Percentiles rank a stretch among this genome's conserved stretches.
These are phyloP conservation scores for Adela reaumurella DNA, from an alignment of 2,888 invertebrate genomes.

Conservation along the genomic window DNA sequence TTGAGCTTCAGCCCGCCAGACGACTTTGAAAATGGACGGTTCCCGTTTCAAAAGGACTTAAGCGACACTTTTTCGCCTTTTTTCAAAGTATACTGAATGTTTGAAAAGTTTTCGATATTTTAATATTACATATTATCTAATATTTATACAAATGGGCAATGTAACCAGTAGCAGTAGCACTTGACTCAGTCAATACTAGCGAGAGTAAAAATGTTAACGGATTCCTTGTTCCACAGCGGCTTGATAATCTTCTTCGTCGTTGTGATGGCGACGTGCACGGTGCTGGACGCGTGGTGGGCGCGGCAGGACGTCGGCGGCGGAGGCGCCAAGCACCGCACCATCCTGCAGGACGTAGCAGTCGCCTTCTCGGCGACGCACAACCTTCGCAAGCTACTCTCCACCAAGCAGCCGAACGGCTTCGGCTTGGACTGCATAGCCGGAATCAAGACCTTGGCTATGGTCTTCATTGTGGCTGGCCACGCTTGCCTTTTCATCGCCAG, in stretches of 20 bases:
- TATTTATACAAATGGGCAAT: too few relatives aligned
- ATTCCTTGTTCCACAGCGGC: conserved; percentile 29
- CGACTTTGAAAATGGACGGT: too few relatives aligned
- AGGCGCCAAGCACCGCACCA: conserved; percentile 12
- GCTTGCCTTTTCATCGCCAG: conserved; percentile 62
- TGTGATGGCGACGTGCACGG: conserved; percentile 40
- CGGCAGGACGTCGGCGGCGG: conserved; percentile 26
- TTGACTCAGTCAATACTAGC: too few relatives aligned
- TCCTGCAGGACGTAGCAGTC: conserved; percentile 25
- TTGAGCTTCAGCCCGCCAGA: too few relatives aligned
- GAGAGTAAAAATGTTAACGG: too few relatives aligned
- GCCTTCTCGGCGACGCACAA: conserved; percentile 61
- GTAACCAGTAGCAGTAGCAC: too few relatives aligned
- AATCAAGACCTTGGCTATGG: conserved; percentile 66
- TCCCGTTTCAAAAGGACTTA: too few relatives aligned
- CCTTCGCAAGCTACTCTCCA: conserved; percentile 54
- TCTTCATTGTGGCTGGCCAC: conserved; percentile 64
- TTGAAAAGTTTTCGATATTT: too few relatives aligned
- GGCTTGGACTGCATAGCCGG: conserved; percentile 64
- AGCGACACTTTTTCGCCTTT: too few relatives aligned
- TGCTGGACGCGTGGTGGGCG: conserved; percentile 40
- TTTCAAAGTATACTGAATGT: too few relatives aligned
- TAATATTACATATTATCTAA: too few relatives aligned
- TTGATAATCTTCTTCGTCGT: conserved; percentile 39
- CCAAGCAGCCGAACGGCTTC: conserved; percentile 52